Percentiles rank a stretch among this genome's conserved stretches.
Conservation (phyloP, 64 coral and sea anemone genomes). For the Pachyseris speciosa region DNA sequence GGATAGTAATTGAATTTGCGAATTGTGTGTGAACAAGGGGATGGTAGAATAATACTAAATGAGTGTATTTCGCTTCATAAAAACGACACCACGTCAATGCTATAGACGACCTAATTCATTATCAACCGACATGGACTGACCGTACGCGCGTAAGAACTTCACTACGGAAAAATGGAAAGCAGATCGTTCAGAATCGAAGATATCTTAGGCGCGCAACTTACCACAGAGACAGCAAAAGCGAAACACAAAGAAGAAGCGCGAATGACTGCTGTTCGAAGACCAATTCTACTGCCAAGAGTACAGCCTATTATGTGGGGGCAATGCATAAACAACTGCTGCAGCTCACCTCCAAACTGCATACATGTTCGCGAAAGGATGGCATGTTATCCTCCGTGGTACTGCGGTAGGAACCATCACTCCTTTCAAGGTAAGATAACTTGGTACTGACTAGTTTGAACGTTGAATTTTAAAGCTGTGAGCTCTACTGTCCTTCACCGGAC, state of each 20-base stretch:
- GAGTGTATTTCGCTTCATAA: slow-evolving; percentile 35
- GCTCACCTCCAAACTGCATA: slow-evolving; percentile 17
- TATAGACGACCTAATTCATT: slow-evolving; percentile 30
- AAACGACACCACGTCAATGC: slow-evolving; percentile 5
- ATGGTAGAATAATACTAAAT: slow-evolving; percentile 69
- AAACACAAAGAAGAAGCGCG: slow-evolving; percentile 30
- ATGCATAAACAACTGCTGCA: slow-evolving; percentile 13
- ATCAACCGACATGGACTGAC: background rate
- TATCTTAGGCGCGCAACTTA: slow-evolving; percentile 76
- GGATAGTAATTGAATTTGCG: slow-evolving; percentile 91
- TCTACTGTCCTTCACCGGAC: background rate
- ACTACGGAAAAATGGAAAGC: slow-evolving; percentile 65
- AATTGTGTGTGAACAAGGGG: slow-evolving; percentile 87
- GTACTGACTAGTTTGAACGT: background rate
- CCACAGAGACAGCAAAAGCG: slow-evolving; percentile 38
- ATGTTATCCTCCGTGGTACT: slow-evolving; percentile 38
- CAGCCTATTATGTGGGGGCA: slow-evolving; percentile 57
- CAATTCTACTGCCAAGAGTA: slow-evolving; percentile 80
- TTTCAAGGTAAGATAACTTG: slow-evolving; percentile 50
- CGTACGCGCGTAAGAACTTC: background rate
- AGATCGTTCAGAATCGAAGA: slow-evolving; percentile 80
- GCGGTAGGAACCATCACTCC: slow-evolving; percentile 35
- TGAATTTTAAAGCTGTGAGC: background rate
- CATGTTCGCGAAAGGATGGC: slow-evolving; percentile 16
- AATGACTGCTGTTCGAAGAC: slow-evolving; percentile 41